phyloP scores from a whole-genome alignment of 2,888 invertebrate species.

The Hemithea aestivaria region DNA sequence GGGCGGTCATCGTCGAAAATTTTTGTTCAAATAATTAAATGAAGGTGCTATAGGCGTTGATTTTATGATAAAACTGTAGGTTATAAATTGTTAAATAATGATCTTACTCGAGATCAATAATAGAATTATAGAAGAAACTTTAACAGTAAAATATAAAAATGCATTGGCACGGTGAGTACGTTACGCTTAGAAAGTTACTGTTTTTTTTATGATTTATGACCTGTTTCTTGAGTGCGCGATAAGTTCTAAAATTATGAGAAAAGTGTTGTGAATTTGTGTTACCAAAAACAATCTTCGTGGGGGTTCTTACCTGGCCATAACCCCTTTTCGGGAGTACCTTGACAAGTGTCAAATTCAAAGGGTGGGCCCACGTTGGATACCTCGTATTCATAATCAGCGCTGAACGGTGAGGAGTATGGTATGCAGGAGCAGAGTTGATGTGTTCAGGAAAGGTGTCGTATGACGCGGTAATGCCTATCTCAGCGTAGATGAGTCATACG shows the following conservation, averaged over 20 bases:
- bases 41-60: slow-evolving; percentile 78
- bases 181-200: slow-evolving; percentile 76
- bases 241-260: slow-evolving; percentile 27
- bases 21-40: slow-evolving; percentile 73
- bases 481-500: slow-evolving; percentile 67
- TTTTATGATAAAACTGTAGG: slow-evolving; percentile 77
- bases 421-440: slow-evolving; percentile 34
- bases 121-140: slow-evolving; percentile 98
- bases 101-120: slow-evolving; percentile 99
- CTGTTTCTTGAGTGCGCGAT: slow-evolving; percentile 43
- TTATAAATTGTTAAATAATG: slow-evolving; percentile 83
- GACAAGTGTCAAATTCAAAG: slow-evolving; percentile 72
- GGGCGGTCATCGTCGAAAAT: slow-evolving; percentile 71
- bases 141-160: slow-evolving; percentile 97
- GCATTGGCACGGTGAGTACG: slow-evolving; percentile 95
- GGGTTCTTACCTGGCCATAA: slow-evolving; percentile 52
- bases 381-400: slow-evolving; percentile 33
- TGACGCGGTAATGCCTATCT: slow-evolving; percentile 67
- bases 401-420: slow-evolving; percentile 26
- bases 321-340: slow-evolving; percentile 61
- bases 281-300: slow-evolving; percentile 34
- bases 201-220: slow-evolving; percentile 56
- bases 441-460: slow-evolving; percentile 42
- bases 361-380: slow-evolving; percentile 76
- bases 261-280: slow-evolving; percentile 29